Evolutionary conservation across 2,113 vertebrate genomes (phyloP), one percentile per base, ranked within the genome.

Genomic region (Halichoerus grypus): DNA sequence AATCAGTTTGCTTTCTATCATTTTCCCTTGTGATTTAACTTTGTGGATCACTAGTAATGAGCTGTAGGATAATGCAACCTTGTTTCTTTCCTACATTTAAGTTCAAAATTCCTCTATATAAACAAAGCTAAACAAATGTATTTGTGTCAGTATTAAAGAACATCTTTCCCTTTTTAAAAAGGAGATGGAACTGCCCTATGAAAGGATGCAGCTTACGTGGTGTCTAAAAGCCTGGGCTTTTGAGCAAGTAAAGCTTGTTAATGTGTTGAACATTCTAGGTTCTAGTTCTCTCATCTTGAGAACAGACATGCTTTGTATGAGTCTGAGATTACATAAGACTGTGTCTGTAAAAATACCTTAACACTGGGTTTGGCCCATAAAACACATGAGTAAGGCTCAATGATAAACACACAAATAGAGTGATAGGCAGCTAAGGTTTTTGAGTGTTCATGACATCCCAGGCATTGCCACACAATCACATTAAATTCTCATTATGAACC

Each of bases 1-100:
- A 95, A 69, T 74, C 5, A 88, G 28, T 88, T 91, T 87, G 19
- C 31, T 97, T 88, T 94, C 85, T 71, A 13, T 71, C 19, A 18
- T 90, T 13, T 94, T 67, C 53, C 24, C 13, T 5, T 57, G 13
- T 74, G 49, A 76, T 88, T 85, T 93, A 11, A 21, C 22, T 91
- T 86, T 89, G 57, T 65, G 80, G 55, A 63, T 76, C 18, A 49
- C 7, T 39, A 42, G 39, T 51, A 22, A 67, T 57, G n/a, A 85
- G 22, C 11, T 55, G 9, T 24, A 86, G 83, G 85, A 51, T 53
- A 63, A 88, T 88, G 11, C 14, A 57, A 71, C 83, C 22, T 93
- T 65, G 7, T 72, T 86, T 81, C 21, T 95, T 76, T 51, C 57
- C 11, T 82, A 65, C 19, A 65, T 65, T 49, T 55, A 83, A 86